Evolutionary conservation across 2,888 invertebrate genomes (phyloP).

Genomic region (Conops quadrifasciatus): DNA sequence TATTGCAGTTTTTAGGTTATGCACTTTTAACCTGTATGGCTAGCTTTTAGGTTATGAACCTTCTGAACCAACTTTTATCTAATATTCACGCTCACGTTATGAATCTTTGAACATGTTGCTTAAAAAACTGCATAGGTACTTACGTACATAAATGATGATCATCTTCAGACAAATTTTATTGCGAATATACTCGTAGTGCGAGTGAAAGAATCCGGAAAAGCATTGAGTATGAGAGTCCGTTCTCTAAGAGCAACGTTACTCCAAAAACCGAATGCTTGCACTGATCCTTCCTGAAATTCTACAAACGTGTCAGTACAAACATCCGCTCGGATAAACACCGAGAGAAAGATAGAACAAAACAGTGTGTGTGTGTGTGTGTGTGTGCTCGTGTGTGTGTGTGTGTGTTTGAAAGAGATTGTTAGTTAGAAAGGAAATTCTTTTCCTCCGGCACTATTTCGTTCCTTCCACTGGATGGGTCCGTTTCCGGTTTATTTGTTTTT

Average conservation of each 20-base stretch:
- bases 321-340: not conserved
- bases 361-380: not conserved
- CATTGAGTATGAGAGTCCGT: no score
- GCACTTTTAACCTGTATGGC: no score
- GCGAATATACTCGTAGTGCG: not conserved
- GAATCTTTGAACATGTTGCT: no score
- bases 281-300: constrained; percentile 15
- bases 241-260: not conserved
- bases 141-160: no score
- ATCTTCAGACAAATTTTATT: no score
- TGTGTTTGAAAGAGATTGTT: not conserved
- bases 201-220: not conserved
- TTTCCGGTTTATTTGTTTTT: not conserved
- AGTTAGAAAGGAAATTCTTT: no score
- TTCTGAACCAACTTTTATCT: no score
- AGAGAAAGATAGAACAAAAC: not conserved
- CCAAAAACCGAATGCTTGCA: constrained; percentile 16
- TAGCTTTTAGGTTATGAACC: no score
- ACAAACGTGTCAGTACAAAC: not conserved
- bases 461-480: not conserved
- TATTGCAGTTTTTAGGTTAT: no score
- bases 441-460: no score
- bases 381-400: not conserved
- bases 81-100: no score
- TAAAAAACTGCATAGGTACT: no score